Evolutionary conservation across 2,888 invertebrate species (phyloP).

Genomic region (Caenorhabditis sp.): DNA sequence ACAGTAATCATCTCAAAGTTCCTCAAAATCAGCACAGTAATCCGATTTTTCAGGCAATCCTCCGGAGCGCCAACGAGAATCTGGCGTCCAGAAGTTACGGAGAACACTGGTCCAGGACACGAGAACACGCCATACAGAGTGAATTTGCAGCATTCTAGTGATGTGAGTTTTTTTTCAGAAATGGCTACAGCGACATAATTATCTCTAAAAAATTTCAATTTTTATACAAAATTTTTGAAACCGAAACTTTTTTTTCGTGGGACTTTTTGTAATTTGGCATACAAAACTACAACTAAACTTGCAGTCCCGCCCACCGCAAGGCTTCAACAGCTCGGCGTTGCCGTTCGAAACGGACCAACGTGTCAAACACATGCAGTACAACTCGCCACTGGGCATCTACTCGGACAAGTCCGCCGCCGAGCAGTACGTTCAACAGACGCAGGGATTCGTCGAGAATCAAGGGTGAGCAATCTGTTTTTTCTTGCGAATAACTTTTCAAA

Average conservation of each 20-base stretch:
- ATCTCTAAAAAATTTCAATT: not conserved
- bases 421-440: constrained; percentile 79
- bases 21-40: constrained; percentile 1
- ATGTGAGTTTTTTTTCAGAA: constrained; percentile 63
- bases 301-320: constrained; percentile 70
- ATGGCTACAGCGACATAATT: too few relatives aligned
- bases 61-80: constrained; percentile 67
- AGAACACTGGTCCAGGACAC: constrained; percentile 65
- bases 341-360: constrained; percentile 76
- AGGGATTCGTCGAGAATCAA: constrained; percentile 77
- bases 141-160: constrained; percentile 68
- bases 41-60: constrained; percentile 63
- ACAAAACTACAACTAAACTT: not conserved
- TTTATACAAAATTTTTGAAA: not conserved
- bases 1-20: too few relatives aligned
- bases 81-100: constrained; percentile 76
- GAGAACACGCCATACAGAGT: constrained; percentile 67
- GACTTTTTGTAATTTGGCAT: not conserved
- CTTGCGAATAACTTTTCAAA: not conserved
- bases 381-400: constrained; percentile 74
- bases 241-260: not conserved
- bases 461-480: constrained; percentile 45
- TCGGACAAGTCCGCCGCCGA: constrained; percentile 78
- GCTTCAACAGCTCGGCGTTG: constrained; percentile 74
- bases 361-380: constrained; percentile 75